These are phyloP conservation scores for Pocota personata DNA, from an alignment of 2,888 invertebrate species.

Conservation along the genomic window DNA sequence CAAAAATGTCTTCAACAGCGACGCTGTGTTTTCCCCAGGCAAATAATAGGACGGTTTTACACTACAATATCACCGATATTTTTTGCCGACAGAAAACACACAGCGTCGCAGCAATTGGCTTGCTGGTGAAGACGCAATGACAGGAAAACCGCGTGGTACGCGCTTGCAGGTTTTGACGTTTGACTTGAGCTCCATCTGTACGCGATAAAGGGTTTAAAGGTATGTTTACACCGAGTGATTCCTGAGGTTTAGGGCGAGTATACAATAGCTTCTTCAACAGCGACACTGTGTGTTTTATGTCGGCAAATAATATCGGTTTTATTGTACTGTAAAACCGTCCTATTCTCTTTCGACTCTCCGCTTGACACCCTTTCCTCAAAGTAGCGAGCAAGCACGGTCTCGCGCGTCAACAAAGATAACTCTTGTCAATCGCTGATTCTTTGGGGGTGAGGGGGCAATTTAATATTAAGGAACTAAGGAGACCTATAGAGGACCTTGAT, in stretches of 20 bases:
- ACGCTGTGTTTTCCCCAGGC: background rate
- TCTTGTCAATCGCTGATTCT: no score
- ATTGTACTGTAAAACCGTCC: no score
- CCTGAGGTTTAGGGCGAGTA: background rate
- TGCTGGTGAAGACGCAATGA: conserved; percentile 1
- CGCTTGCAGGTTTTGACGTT: background rate
- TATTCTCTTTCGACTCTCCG: no score
- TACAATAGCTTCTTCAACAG: conserved; percentile 19
- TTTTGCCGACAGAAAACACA: conserved; percentile 12
- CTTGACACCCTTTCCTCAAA: no score
- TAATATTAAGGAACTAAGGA: no score
- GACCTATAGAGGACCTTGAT: no score
- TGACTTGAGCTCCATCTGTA: background rate
- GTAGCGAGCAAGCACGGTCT: no score
- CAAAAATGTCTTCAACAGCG: no score
- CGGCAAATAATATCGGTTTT: conserved; percentile 28
- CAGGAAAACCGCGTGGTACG: background rate
- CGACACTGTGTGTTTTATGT: conserved; percentile 2
- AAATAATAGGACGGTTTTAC: conserved; percentile 8
- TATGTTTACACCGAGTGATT: background rate
- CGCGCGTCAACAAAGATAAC: no score
- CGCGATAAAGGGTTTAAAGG: background rate
- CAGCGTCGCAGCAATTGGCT: background rate
- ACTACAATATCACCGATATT: conserved; percentile 17
- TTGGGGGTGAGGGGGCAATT: no score